Evolutionary conservation across 2,797 vertebrate species (phyloP).

Genomic region (Phyllotis vaccarum): DNA sequence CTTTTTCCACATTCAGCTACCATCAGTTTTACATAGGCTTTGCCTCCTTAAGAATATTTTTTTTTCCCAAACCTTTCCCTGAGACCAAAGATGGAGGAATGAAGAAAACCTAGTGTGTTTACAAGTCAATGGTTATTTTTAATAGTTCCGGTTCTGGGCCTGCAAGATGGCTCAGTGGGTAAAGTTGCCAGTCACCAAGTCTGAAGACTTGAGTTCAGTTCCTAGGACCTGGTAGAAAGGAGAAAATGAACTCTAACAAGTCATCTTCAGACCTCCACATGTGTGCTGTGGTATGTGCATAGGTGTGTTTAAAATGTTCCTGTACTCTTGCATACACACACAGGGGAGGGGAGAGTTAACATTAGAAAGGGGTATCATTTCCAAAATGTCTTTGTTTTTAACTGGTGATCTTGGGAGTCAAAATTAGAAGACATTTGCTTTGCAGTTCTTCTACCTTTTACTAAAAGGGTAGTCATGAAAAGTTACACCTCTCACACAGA

Average conservation of each 20-base stretch:
- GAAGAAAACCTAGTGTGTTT: background rate
- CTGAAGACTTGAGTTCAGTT: background rate
- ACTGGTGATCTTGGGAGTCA: background rate
- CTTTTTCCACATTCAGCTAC: background rate
- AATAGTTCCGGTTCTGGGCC: background rate
- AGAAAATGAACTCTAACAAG: background rate
- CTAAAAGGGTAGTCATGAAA: background rate
- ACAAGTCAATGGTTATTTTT: background rate
- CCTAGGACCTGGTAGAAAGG: background rate
- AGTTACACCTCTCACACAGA: background rate
- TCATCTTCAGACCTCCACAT: background rate
- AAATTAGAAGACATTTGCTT: conserved; percentile 35
- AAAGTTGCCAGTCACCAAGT: too few species aligned
- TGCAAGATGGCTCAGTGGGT: background rate
- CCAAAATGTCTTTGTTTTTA: conserved; percentile 15
- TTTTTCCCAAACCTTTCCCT: background rate
- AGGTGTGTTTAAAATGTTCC: background rate
- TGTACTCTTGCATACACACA: too few species aligned
- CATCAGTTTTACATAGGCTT: background rate
- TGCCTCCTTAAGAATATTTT: background rate
- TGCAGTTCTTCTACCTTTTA: background rate
- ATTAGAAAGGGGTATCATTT: background rate
- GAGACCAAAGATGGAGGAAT: background rate
- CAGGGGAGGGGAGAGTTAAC: background rate
- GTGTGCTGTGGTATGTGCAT: background rate